Evolutionary conservation across 2,797 vertebrate genomes (phyloP), one percentile per base, ranked within the genome.

Genomic region (Bradypodion pumilum): DNA sequence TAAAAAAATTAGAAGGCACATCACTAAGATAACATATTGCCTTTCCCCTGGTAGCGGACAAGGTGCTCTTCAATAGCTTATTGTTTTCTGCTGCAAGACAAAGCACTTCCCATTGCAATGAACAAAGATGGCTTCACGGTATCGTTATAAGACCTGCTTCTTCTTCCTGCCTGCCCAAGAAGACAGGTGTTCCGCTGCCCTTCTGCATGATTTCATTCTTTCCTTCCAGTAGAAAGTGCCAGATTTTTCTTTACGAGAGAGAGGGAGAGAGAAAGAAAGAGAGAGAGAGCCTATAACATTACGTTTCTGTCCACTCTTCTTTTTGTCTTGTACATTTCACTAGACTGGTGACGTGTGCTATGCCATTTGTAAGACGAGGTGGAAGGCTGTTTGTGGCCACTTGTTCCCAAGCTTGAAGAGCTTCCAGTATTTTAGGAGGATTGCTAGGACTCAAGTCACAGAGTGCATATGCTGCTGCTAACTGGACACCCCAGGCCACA

Each of bases 401-500:
- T 72, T 83, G 95, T 85, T 95, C 96, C 99, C 99, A 99, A 9
- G 83, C 94, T 13, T 93, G 95, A 68, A 99, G 91, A 63, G 96
- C 93, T 23, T 97, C 95, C 92, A 97, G 73, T 63, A 96, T 96
- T 81, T 96, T 95, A 85, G 96, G 95, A 2, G 98, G 98, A 89
- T 98, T 96, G 93, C 97, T 97, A 52, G 98, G 97, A 42, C 97
- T 97, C 91, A 99, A 89, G 86, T 99, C 98, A 74, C 96, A 97
- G 42, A 98, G 96, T 62, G 97, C 96, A 87, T 99, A 98, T 75
- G 97, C 70, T 0, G 98, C 97, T 40, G 99, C 97, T 83, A 99
- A 93, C 93, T 99, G 98, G 79, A 99, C 96, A 19, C 96, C 96
- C 98, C 98, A 98, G 0, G 98, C 97, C 52, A 99, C 96, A 90